Conservation (phyloP, 1,140 invertebrate genomes). For the Pachyrhynchus sulphureomaculatus region DNA sequence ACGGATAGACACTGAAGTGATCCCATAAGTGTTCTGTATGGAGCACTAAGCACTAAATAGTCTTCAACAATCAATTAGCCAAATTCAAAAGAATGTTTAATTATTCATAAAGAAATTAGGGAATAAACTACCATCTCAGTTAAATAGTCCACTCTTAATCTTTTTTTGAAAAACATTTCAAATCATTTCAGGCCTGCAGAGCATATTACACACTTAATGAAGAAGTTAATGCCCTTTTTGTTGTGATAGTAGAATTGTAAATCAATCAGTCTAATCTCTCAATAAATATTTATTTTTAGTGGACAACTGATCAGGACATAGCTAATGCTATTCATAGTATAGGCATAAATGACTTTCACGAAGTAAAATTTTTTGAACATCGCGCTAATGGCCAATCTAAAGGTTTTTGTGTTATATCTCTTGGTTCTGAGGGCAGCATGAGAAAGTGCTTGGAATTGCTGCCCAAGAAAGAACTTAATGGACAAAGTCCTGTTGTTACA, state of each 20-base stretch:
- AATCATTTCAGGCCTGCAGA: not conserved
- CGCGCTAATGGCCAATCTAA: constrained; percentile 98
- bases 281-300: constrained; percentile 62
- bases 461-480: constrained; percentile 92
- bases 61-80: no score
- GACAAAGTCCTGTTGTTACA: constrained; percentile 91
- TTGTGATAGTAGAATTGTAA: no score
- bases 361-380: constrained; percentile 99
- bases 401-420: constrained; percentile 91
- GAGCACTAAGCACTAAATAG: no score
- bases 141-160: no score
- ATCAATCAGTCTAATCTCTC: constrained; percentile 6
- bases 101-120: no score
- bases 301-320: constrained; percentile 97
- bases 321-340: constrained; percentile 81
- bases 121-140: no score
- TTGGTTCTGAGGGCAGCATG: constrained; percentile 90
- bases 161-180: not conserved
- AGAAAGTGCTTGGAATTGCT: constrained; percentile 89
- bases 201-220: not conserved
- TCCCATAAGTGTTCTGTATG: no score
- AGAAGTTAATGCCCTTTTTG: no score
- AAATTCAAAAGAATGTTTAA: no score
- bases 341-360: constrained; percentile 91
- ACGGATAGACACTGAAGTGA: no score